A percentile compares a stretch with the other conserved stretches of the same genome.
phyloP scores from a whole-genome alignment of 2,888 invertebrate species.

The Thysanoteuthis rhombus region DNA sequence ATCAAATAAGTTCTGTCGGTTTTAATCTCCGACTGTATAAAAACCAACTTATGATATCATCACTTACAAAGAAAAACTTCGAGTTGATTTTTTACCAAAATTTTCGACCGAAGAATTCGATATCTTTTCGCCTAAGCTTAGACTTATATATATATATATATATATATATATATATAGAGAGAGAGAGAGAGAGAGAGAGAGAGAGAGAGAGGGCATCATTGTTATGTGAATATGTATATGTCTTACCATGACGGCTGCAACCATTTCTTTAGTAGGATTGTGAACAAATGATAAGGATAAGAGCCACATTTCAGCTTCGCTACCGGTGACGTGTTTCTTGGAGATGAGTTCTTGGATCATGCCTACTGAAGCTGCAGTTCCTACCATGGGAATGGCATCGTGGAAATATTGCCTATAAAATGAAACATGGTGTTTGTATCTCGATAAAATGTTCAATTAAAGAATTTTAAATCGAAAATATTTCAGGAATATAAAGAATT shows the following conservation, averaged over 20 bases:
- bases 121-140: too few species aligned
- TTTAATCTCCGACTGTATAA: too few species aligned
- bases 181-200: background rate
- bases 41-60: too few species aligned
- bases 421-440: slow-evolving; percentile 47
- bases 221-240: too few species aligned
- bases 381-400: slow-evolving; percentile 87
- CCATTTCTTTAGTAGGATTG: slow-evolving; percentile 68
- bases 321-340: slow-evolving; percentile 74
- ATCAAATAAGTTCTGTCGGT: too few species aligned
- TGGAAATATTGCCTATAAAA: slow-evolving; percentile 77
- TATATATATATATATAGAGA: background rate
- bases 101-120: too few species aligned
- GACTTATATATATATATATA: too few species aligned
- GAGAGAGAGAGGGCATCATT: background rate
- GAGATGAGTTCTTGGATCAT: slow-evolving; percentile 86
- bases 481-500: background rate
- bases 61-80: too few species aligned
- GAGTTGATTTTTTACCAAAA: too few species aligned
- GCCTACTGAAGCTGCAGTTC: slow-evolving; percentile 82
- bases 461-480: slow-evolving; percentile 56
- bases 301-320: slow-evolving; percentile 83
- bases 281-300: slow-evolving; percentile 83
- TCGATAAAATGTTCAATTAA: slow-evolving; percentile 67
- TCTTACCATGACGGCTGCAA: slow-evolving; percentile 67